Evolutionary conservation across 2,113 vertebrate species (phyloP), one percentile per base, ranked within the genome.

Genomic region (Sturnus vulgaris): DNA sequence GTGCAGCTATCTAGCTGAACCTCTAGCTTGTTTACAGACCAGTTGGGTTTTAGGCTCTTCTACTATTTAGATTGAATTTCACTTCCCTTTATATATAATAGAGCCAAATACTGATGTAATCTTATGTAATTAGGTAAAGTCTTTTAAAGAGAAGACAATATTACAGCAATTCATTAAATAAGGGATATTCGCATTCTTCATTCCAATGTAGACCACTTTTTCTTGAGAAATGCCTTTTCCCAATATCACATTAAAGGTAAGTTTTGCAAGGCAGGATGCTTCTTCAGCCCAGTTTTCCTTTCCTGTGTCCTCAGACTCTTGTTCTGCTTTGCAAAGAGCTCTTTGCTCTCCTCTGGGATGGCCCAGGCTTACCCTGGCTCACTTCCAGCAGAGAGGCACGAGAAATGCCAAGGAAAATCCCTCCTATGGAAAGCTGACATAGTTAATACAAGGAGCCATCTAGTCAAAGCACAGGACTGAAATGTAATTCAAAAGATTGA

Each of bases 41-140:
- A 94, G 75, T 55, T 88, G 80, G 46, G 72, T 78, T 96, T 94
- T 85, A 86, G 56, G 19, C 30, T 93, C 23, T 92, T 90, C 65
- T 70, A 82, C 39, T 47, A 88, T 86, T 96, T 64, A 70, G 19
- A 47, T 0, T 66, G 68, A 83, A 86, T 90, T 92, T 90, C 33
- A 66, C 39, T 77, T 80, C 23, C 55, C 11, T 83, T 57, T 86
- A 5, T 70, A 59, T 35, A 37, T 5, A 66, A 16, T 31, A 66
- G 17, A 78, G 50, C 15, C 56, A 92, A 93, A 81, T 50, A 35
- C 6, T 59, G 46, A 47, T 77, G 60, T n/a, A 56, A 82, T 80
- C 75, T 50, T 42, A 37, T 27, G 39, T n/a, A 76, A 68, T 49
- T 61, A 82, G 24, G 49, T 59, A 3, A 87, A 82, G 33, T 27